A percentile compares a stretch with the other conserved stretches of the same genome.
Conservation (phyloP, 2,888 invertebrate genomes). For the Auanema freiburgensis region DNA sequence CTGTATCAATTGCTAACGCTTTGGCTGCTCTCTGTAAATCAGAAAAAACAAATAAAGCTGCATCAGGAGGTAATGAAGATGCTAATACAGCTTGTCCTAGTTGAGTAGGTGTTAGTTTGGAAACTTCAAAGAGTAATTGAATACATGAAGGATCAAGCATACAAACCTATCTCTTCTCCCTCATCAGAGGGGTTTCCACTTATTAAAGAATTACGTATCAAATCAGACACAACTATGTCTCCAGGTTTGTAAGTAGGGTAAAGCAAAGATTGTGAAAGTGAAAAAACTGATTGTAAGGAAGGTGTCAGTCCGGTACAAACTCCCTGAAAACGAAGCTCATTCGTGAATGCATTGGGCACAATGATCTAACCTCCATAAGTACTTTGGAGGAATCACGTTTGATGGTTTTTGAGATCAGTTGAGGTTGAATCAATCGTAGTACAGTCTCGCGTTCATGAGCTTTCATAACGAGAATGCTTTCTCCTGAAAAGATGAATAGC, state of each 20-base stretch:
- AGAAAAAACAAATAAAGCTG: constrained; percentile 83
- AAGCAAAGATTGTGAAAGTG: constrained; percentile 18
- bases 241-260: constrained; percentile 17
- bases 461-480: constrained; percentile 27
- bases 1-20: constrained; percentile 88
- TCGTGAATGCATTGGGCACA: not conserved
- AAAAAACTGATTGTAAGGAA: constrained; percentile 10
- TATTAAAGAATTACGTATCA: constrained; percentile 14
- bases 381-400: constrained; percentile 22
- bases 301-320: constrained; percentile 28
- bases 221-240: constrained; percentile 13
- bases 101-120: constrained; percentile 73
- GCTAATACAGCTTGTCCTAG: constrained; percentile 88
- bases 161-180: not conserved
- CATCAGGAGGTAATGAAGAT: constrained; percentile 90
- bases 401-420: constrained; percentile 2
- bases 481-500: constrained; percentile 22
- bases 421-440: constrained; percentile 19
- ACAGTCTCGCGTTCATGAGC: constrained; percentile 24
- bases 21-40: constrained; percentile 87
- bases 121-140: not conserved
- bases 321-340: constrained; percentile 16
- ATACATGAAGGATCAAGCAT: not conserved
- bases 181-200: constrained; percentile 1
- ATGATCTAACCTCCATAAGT: constrained; percentile 18